phyloP scores from a whole-genome alignment of 2,797 vertebrate species.

The Pygocentrus nattereri region DNA sequence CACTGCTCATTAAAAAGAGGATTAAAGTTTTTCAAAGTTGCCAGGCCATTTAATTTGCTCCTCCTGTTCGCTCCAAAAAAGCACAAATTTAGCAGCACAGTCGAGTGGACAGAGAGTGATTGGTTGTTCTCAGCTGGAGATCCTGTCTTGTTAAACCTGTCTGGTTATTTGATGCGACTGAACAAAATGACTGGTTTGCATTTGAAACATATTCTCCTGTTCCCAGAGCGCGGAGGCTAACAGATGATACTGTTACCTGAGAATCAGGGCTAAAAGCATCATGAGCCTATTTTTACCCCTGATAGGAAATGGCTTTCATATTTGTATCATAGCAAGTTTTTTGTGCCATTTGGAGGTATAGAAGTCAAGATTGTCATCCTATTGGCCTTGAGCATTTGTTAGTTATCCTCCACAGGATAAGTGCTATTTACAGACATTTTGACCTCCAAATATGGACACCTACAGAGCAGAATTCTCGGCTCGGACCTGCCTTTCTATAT shows the following conservation, averaged over 20 bases:
- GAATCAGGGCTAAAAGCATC: neutral
- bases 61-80: slow-evolving; percentile 23
- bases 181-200: slow-evolving; percentile 22
- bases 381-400: slow-evolving; percentile 1
- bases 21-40: neutral
- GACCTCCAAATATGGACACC: slow-evolving; percentile 13
- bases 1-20: neutral
- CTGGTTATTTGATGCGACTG: slow-evolving; percentile 28
- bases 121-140: slow-evolving; percentile 38
- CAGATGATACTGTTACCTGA: slow-evolving; percentile 30
- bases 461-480: neutral
- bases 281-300: slow-evolving; percentile 22
- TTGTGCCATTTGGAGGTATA: slow-evolving; percentile 1
- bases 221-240: slow-evolving; percentile 5
- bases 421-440: slow-evolving; percentile 34
- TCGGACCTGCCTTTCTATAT: slow-evolving; percentile 27
- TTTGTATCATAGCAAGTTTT: slow-evolving; percentile 3
- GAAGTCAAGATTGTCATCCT: neutral
- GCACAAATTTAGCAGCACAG: slow-evolving; percentile 36
- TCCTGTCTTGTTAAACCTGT: slow-evolving; percentile 21
- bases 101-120: slow-evolving; percentile 26
- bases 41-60: slow-evolving; percentile 25
- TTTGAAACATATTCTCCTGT: slow-evolving; percentile 11
- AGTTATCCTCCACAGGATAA: neutral
- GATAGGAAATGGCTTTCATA: slow-evolving; percentile 27